Evolutionary conservation across 2,797 vertebrate genomes (phyloP).

Genomic region (Mergus octosetaceus): DNA sequence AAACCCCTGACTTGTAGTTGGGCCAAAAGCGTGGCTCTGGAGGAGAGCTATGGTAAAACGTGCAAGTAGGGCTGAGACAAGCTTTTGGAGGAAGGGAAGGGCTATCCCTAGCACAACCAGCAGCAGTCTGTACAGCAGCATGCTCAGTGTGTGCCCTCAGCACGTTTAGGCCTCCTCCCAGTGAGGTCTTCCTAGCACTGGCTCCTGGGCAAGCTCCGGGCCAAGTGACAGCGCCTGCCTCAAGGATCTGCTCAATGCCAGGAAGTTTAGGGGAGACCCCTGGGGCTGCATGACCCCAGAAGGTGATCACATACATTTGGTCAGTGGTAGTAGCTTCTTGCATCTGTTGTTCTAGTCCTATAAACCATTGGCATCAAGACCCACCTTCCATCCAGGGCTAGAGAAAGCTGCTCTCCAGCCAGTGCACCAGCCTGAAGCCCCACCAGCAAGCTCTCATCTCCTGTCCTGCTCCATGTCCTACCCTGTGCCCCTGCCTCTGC

Average conservation of each 20-base stretch:
- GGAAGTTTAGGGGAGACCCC: neutral
- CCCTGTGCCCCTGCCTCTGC: neutral
- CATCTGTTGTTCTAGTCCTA: neutral
- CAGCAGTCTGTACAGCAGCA: neutral
- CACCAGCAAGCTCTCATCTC: neutral
- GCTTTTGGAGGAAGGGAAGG: neutral
- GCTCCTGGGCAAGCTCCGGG: neutral
- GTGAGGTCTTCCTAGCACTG: neutral
- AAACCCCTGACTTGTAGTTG: neutral
- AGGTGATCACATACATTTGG: fast-evolving
- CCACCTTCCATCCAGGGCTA: neutral
- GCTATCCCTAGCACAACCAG: neutral
- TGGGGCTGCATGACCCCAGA: neutral
- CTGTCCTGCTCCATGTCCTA: neutral
- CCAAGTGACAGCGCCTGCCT: neutral
- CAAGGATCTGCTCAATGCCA: fast-evolving
- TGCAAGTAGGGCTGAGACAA: neutral
- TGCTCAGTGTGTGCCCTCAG: neutral
- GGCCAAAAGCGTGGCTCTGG: neutral
- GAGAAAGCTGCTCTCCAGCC: neutral
- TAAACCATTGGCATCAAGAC: neutral
- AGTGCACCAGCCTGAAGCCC: neutral
- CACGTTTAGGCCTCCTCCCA: neutral
- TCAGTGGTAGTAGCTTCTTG: neutral
- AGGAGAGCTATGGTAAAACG: neutral